A percentile compares a stretch with the other conserved stretches of the same genome.
Conservation (phyloP, 1,140 invertebrate genomes). For the Sycophaga agraensis region DNA sequence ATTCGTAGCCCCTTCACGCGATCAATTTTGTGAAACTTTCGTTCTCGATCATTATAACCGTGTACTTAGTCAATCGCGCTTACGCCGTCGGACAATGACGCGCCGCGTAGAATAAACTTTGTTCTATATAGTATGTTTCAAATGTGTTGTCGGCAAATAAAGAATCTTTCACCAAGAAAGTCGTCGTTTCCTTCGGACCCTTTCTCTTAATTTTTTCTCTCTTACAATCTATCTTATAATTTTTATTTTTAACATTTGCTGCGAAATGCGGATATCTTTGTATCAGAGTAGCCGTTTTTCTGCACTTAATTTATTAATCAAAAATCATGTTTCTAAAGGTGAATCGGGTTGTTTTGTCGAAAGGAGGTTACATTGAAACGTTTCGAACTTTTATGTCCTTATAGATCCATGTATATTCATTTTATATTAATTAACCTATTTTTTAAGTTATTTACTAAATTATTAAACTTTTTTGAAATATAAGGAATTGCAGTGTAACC, state of each 20-base stretch:
- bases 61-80: not conserved
- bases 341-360: not conserved
- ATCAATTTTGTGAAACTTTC: too few species aligned
- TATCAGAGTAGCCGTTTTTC: not conserved
- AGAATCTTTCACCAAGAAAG: conserved; percentile 29
- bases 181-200: conserved; percentile 28
- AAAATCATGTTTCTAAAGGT: conserved; percentile 14
- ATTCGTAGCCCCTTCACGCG: too few species aligned
- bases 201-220: conserved; percentile 15
- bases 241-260: not conserved
- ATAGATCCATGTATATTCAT: not conserved
- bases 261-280: not conserved
- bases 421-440: not conserved
- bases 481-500: conserved; percentile 6
- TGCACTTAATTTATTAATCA: too few species aligned
- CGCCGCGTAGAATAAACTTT: conserved; percentile 15
- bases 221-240: conserved; percentile 1
- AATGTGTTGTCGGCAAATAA: conserved; percentile 32
- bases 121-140: conserved; percentile 10
- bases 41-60: too few species aligned
- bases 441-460: too few species aligned
- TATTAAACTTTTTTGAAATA: too few species aligned
- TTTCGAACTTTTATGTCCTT: too few species aligned
- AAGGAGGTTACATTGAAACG: conserved; percentile 11
- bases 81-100: too few species aligned